Percentiles rank a stretch among this genome's conserved stretches.
These are phyloP conservation scores for Idaea biselata DNA, from an alignment of 2,888 invertebrate genomes.

Conservation along the genomic window DNA sequence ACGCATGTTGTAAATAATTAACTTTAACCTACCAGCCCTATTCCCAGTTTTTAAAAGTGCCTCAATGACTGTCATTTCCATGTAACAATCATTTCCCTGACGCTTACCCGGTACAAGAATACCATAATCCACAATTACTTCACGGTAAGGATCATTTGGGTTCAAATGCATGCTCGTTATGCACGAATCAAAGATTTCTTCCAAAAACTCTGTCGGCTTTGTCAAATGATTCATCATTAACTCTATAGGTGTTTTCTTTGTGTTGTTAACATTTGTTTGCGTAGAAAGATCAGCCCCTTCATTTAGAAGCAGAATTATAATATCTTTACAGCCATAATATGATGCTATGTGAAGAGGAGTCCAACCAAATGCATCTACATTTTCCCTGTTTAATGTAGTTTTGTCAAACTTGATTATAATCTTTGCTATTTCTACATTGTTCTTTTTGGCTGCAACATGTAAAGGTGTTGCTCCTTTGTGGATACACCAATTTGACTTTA, in stretches of 20 bases:
- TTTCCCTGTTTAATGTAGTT: constrained; percentile 24
- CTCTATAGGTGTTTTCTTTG: constrained; percentile 43
- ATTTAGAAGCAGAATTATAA: constrained; percentile 16
- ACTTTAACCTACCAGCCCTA: constrained; percentile 11
- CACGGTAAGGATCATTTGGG: constrained; percentile 49
- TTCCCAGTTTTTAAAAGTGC: constrained; percentile 47
- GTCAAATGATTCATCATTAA: constrained; percentile 55
- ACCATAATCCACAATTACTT: constrained; percentile 54
- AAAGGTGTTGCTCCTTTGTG: constrained; percentile 15
- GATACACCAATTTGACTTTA: constrained; percentile 9
- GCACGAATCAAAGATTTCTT: constrained; percentile 65
- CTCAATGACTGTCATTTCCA: constrained; percentile 17
- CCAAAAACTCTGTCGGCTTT: constrained; percentile 67
- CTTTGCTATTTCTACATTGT: constrained; percentile 18
- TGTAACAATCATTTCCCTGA: background rate
- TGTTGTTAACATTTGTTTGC: constrained; percentile 23
- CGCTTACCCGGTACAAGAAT: constrained; percentile 38
- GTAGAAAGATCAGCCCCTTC: constrained; percentile 25
- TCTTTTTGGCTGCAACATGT: constrained; percentile 17
- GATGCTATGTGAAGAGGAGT: constrained; percentile 48
- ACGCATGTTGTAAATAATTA: background rate
- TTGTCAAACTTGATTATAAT: constrained; percentile 15
- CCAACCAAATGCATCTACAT: constrained; percentile 38
- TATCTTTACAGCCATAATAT: constrained; percentile 54
- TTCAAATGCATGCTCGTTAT: constrained; percentile 60